Percentiles rank a stretch among this genome's conserved stretches.
These are phyloP conservation scores for Popillia japonica DNA, from an alignment of 1,140 invertebrate genomes.

Conservation along the genomic window DNA sequence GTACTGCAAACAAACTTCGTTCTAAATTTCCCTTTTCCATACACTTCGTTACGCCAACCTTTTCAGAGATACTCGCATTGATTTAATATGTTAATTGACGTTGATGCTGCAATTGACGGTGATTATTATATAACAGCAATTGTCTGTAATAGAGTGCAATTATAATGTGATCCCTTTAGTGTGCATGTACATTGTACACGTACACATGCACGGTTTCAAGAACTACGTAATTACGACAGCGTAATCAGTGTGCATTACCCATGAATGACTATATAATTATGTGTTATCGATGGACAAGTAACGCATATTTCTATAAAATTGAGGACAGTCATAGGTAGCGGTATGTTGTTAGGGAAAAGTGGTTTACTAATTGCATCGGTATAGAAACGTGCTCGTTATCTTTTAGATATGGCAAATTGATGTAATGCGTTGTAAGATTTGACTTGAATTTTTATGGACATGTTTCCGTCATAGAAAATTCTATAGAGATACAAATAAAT, in stretches of 20 bases:
- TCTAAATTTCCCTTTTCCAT: neutral
- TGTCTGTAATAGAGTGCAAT: neutral
- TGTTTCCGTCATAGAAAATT: neutral
- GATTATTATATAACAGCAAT: slow-evolving; percentile 33
- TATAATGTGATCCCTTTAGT: neutral
- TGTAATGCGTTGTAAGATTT: neutral
- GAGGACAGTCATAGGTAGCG: neutral
- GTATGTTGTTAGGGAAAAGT: neutral
- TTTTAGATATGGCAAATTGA: neutral
- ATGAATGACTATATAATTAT: neutral
- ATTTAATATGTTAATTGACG: slow-evolving; percentile 14
- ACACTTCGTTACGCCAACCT: too few species aligned
- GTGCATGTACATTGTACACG: neutral
- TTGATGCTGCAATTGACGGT: slow-evolving; percentile 16
- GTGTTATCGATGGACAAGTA: neutral
- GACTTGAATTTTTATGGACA: neutral
- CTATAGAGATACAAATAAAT: neutral
- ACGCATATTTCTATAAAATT: neutral
- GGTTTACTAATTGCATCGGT: neutral
- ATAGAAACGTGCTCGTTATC: neutral
- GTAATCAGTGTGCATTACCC: neutral
- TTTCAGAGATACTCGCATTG: neutral
- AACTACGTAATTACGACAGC: neutral
- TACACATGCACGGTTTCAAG: neutral
- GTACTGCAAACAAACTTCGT: neutral